phyloP scores from a whole-genome alignment of 92 coral and sea anemone genomes.

The Diadumene lineata region DNA sequence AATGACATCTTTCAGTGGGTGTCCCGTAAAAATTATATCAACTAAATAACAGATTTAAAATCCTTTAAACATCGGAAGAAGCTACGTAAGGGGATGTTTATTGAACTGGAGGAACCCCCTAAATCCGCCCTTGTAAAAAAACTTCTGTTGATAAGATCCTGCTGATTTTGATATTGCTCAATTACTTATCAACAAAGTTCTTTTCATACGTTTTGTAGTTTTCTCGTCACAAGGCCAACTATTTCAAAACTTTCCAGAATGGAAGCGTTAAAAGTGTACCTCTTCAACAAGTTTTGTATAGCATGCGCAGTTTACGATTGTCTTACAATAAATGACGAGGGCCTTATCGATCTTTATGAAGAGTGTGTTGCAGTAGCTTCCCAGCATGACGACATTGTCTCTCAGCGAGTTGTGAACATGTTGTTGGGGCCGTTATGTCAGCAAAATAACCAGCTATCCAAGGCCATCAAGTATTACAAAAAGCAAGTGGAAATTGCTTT shows the following conservation, averaged over 20 bases:
- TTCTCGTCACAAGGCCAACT: neutral
- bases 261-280: neutral
- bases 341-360: neutral
- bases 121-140: no score
- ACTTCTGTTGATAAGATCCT: no score
- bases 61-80: no score
- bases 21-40: no score
- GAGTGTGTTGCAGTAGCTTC: neutral
- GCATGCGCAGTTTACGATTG: slow-evolving; percentile 3
- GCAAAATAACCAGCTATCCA: neutral
- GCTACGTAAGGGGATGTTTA: no score
- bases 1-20: no score
- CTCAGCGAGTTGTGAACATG: neutral
- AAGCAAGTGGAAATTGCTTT: neutral
- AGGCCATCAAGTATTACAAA: neutral
- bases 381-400: neutral
- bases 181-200: neutral
- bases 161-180: no score
- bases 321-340: neutral
- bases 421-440: neutral
- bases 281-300: neutral
- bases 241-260: neutral
- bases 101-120: no score
- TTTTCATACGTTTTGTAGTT: neutral
- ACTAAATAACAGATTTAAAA: no score